Percentiles rank a stretch among this genome's conserved stretches.
phyloP scores from a whole-genome alignment of 2,797 vertebrate genomes.

The Hozukius guyotensis region DNA sequence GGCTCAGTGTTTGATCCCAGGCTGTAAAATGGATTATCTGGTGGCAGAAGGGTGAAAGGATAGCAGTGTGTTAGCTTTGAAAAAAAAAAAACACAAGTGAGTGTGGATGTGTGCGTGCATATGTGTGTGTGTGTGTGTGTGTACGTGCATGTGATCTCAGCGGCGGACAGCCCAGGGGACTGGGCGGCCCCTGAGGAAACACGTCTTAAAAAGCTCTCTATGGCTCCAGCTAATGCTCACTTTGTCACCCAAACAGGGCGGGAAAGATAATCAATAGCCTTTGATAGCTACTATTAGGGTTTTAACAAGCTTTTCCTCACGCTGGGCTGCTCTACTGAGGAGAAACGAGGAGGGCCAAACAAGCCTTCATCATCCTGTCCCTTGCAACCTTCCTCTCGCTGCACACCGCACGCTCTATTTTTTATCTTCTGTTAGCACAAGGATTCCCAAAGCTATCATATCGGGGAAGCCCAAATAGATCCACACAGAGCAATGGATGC shows the following conservation, averaged over 20 bases:
- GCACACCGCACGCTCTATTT: slow-evolving; percentile 16
- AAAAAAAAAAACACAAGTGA: slow-evolving; percentile 31
- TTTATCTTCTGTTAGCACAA: slow-evolving; percentile 28
- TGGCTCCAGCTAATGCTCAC: slow-evolving; percentile 84
- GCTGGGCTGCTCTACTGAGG: slow-evolving; percentile 78
- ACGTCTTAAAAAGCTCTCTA: slow-evolving; percentile 74
- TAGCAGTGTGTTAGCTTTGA: slow-evolving; percentile 69
- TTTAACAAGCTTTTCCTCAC: slow-evolving; percentile 87
- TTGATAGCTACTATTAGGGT: slow-evolving; percentile 86
- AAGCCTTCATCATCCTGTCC: slow-evolving; percentile 67
- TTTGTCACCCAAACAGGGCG: slow-evolving; percentile 87
- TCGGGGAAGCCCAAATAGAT: neutral
- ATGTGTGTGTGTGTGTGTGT: neutral
- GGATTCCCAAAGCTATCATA: slow-evolving; percentile 9
- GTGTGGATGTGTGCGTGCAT: neutral
- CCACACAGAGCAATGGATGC: neutral
- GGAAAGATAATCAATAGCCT: slow-evolving; percentile 91
- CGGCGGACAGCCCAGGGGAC: slow-evolving; percentile 63
- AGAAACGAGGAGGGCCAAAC: slow-evolving; percentile 63
- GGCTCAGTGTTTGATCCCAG: slow-evolving; percentile 84
- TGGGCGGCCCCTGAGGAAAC: slow-evolving; percentile 72
- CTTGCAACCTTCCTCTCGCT: slow-evolving; percentile 44
- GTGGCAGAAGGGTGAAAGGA: slow-evolving; percentile 80
- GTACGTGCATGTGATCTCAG: slow-evolving; percentile 58
- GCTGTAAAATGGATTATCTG: slow-evolving; percentile 86